Base-by-base conservation (phyloP, 2,797 vertebrate species). In the Amblyraja radiata region DNA sequence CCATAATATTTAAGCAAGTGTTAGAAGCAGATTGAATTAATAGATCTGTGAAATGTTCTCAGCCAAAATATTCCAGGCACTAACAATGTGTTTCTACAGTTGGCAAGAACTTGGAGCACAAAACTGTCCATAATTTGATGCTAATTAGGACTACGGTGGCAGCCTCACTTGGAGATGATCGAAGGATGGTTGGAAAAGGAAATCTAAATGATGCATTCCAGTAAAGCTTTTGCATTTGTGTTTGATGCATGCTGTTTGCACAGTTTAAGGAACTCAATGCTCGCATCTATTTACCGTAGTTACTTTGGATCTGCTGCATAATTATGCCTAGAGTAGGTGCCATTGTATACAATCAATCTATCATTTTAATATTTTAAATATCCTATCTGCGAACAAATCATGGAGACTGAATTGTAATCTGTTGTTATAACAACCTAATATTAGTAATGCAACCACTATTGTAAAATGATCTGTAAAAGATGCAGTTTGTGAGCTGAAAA, bases 91-190 rank as follows among this genome's bases (percentile, higher is more conserved):
- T 65, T 88, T 88, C 61, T 88, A 9, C 63, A 88, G 16, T 88
- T 68, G 84, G 84, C 84, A 68, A 36, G 63, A 88, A 68, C 21
- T 88, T 88, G 36, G 63, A 88, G 28, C 84, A 65, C n/a, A 88
- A 88, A 88, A 65, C 61, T 88, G 61, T 88, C 84, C 84, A 88
- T 88, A 65, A 88, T 88, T 10, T 88, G 61, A 63, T 65, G 84
- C 61, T 88, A 88, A 88, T 88, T 88, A 32, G 84, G 84, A 88
- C 61, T 88, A 88, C n/a, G 36, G n/a, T 88, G 84, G 84, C 84
- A 88, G 84, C 7, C n/a, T 88, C 61, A 88, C 14, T 88, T 63
- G 63, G 84, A 88, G 28, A 32, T 88, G 84, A 88, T 21, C 65
- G 61, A n/a, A 74, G 83, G 23, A 86, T n/a, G 54, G 61, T 32